Percentiles rank a stretch among this genome's conserved stretches.
phyloP scores from a whole-genome alignment of 2,113 vertebrate species.

The Embiotoca jacksoni region DNA sequence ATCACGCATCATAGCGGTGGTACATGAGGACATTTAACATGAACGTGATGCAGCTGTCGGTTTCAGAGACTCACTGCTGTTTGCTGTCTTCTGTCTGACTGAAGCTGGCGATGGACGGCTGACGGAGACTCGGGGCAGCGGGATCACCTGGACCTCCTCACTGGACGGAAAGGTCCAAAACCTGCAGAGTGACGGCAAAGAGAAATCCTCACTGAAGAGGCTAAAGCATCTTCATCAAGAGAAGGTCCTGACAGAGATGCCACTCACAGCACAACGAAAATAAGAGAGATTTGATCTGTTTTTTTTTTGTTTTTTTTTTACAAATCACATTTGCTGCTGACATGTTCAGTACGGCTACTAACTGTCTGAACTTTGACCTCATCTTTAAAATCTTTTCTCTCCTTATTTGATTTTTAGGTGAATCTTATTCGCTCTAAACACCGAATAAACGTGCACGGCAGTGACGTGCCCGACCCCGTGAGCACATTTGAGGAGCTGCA shows the following conservation, averaged over 20 bases:
- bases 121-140: conserved; percentile 52
- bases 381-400: neutral
- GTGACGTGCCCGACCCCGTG: conserved; percentile 92
- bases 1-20: too few species aligned
- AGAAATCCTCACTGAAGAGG: conserved; percentile 85
- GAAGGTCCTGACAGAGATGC: conserved; percentile 84
- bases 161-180: conserved; percentile 82
- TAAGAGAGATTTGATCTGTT: too few species aligned
- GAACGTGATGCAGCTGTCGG: neutral
- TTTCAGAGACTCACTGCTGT: neutral
- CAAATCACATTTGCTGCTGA: neutral
- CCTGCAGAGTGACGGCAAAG: conserved; percentile 75
- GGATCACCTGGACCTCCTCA: conserved; percentile 91
- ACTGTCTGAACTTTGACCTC: neutral
- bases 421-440: conserved; percentile 89
- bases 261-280: too few species aligned
- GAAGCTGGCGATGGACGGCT: conserved; percentile 4
- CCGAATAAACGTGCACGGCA: conserved; percentile 91
- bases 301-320: neutral
- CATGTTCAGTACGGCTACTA: neutral
- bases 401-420: conserved; percentile 77
- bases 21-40: too few species aligned
- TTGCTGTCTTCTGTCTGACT: conserved; percentile 19
- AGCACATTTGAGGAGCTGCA: conserved; percentile 91
- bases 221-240: conserved; percentile 89